Evolutionary conservation across 2,888 invertebrate genomes (phyloP).

Genomic region (Cosmorhoe ocellata): DNA sequence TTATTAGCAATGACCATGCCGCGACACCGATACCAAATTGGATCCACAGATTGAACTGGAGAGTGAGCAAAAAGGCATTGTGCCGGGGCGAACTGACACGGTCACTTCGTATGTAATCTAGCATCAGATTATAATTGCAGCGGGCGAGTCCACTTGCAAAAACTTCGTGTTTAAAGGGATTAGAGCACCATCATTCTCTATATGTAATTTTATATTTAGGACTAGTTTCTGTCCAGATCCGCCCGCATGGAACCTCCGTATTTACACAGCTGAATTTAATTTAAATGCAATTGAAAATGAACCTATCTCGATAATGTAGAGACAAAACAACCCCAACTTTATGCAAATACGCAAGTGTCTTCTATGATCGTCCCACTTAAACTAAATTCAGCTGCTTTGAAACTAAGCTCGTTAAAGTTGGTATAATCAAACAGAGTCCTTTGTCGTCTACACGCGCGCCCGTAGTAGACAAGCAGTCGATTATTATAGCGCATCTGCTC

Average conservation of each 20-base stretch:
- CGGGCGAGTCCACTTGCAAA: constrained; percentile 46
- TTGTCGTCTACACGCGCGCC: constrained; percentile 31
- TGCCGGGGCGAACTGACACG: constrained; percentile 36
- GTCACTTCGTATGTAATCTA: constrained; percentile 53
- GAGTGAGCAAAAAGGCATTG: constrained; percentile 45
- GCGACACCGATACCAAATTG: constrained; percentile 49
- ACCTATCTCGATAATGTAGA: neutral
- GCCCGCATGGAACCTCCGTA: neutral
- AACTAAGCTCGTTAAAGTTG: constrained; percentile 35
- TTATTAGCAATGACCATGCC: constrained; percentile 46
- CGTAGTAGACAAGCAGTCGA: constrained; percentile 29
- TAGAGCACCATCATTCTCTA: constrained; percentile 20
- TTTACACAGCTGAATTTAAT: neutral
- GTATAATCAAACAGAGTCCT: constrained; percentile 32
- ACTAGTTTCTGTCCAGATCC: neutral
- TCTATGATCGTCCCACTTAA: constrained; percentile 21
- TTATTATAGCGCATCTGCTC: constrained; percentile 22
- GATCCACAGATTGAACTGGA: constrained; percentile 37
- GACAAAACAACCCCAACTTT: constrained; percentile 9
- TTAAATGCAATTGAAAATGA: no score
- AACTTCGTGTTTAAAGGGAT: constrained; percentile 36
- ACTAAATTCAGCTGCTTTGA: constrained; percentile 28
- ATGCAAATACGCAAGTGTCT: constrained; percentile 15
- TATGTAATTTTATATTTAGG: constrained; percentile 15
- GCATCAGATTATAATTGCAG: constrained; percentile 58